Evolutionary conservation across 2,113 vertebrate genomes (phyloP), one percentile per base, ranked within the genome.

Genomic region (Entelurus aequoreus): DNA sequence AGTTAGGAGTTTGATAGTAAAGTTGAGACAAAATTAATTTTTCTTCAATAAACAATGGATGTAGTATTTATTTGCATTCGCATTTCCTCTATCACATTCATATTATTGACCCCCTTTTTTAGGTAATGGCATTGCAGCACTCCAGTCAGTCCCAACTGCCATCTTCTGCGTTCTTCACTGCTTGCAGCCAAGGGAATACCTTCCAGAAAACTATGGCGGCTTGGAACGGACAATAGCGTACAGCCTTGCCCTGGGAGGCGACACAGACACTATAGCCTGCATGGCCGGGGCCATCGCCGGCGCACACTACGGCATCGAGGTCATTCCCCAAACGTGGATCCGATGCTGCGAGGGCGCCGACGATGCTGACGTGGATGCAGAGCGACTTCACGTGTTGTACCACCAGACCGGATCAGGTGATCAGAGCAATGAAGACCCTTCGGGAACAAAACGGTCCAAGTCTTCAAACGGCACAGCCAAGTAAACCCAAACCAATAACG

Each of bases 181-280:
- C 80, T 90, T 99, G 89, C 90, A 94, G 56, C 85, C 94, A 0
- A 89, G 88, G 16, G 92, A 94, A 0, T 92, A 93, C 63, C 90
- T 99, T 37, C 96, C 96, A 2, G 87, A 90, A 2, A 83, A 64
- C 58, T 96, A 93, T 65, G 91, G 92, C 2, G 92, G 79, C 66
- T 84, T 99, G 75, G 94, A 98, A 75, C 92, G 94, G 87, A 98
- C 95, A 68, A 88, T 99, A 68, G 90, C 94, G 38, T 99, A 94
- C 85, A 95, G 94, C 72, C 88, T 99, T 84, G 94, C 94, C 0
- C 86, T 99, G 63, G 97, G 97, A 3, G 96, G 97, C n/a, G 97
- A 99, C 90, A 99, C 97, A 1, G 97, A 99, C 89, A 99, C 97
- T 82, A 98, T 99, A 47, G 97, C 96, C 55, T 98, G 94, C 84